phyloP scores from a whole-genome alignment of 2,888 invertebrate species.

The Carabus problematicus region DNA sequence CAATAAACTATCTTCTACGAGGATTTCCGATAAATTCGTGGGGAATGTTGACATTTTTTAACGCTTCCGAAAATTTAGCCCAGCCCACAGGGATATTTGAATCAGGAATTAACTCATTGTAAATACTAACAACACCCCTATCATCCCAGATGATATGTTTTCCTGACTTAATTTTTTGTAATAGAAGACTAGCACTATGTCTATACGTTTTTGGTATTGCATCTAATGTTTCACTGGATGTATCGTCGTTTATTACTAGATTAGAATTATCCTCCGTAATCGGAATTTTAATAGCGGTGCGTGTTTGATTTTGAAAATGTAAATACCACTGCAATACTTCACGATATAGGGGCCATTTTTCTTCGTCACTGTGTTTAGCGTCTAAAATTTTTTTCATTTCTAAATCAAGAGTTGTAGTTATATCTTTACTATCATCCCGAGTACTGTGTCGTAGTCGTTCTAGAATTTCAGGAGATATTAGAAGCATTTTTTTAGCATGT shows the following conservation, averaged over 20 bases:
- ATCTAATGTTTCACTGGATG: neutral
- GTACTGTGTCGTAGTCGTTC: no score
- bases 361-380: constrained; percentile 1
- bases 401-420: no score
- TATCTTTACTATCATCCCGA: no score
- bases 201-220: no score
- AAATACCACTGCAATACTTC: neutral
- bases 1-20: neutral
- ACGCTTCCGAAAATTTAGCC: neutral
- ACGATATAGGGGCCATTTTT: constrained; percentile 34
- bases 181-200: no score
- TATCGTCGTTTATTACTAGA: constrained; percentile 1
- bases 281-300: constrained; percentile 15
- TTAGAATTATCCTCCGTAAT: neutral
- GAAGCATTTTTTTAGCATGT: no score
- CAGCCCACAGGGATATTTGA: neutral
- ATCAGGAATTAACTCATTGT: neutral
- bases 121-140: neutral
- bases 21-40: neutral
- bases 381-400: no score
- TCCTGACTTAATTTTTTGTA: neutral
- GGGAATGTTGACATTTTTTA: neutral
- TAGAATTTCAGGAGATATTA: no score
- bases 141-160: neutral
- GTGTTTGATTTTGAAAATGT: neutral